phyloP scores from a whole-genome alignment of 2,888 invertebrate species.

The Volucella inflata region DNA sequence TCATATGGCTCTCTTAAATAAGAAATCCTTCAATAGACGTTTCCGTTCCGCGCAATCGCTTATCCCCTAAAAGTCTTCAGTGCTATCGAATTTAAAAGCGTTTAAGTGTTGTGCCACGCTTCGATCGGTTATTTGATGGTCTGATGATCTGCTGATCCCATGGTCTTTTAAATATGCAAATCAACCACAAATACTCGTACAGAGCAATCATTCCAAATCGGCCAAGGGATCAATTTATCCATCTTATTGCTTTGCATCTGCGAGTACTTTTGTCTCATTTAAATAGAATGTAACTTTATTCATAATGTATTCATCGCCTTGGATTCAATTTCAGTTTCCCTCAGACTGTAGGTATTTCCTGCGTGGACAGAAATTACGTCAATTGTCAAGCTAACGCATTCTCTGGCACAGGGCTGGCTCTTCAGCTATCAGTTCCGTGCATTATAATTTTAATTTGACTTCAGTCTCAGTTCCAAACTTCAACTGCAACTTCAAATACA shows the following conservation, averaged over 20 bases:
- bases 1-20: no score
- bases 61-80: no score
- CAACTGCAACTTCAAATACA: slow-evolving; percentile 14
- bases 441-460: slow-evolving; percentile 67
- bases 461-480: background rate
- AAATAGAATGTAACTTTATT: slow-evolving; percentile 51
- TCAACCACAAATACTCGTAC: background rate
- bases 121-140: no score
- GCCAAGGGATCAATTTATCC: slow-evolving; percentile 18
- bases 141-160: background rate
- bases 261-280: slow-evolving; percentile 60
- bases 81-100: no score
- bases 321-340: slow-evolving; percentile 8
- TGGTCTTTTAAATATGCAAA: slow-evolving; percentile 27
- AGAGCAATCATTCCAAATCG: slow-evolving; percentile 45
- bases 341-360: slow-evolving; percentile 50
- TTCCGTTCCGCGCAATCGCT: no score
- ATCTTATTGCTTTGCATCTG: slow-evolving; percentile 12
- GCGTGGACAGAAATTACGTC: slow-evolving; percentile 75
- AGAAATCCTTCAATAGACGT: no score
- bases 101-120: no score
- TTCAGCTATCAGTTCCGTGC: slow-evolving; percentile 22
- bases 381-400: slow-evolving; percentile 64
- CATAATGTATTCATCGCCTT: slow-evolving; percentile 55
- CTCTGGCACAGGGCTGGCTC: slow-evolving; percentile 52